Base-by-base conservation (phyloP, 2,113 vertebrate species). In the Hassar affinis region DNA sequence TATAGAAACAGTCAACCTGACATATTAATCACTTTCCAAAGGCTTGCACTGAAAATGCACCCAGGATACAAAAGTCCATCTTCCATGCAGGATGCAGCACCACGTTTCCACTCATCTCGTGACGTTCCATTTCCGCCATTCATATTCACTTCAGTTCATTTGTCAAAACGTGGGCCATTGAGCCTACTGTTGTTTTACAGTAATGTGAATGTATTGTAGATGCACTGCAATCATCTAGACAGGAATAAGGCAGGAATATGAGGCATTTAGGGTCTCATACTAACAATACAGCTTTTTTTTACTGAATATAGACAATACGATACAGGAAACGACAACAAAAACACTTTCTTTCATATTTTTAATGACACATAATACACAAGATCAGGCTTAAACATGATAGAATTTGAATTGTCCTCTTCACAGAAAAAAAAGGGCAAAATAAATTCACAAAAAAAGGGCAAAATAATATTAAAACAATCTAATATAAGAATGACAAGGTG, bases 1-100 rank as follows among this genome's bases (percentile, higher is more conserved):
- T 80, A 25, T 52, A 51, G 33, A 81, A 52, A 17, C n/a, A 25
- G 11, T 54, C 47, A 81, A 38, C 66, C 38, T 72, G 52, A 59
- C 35, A 59, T 18, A 14, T 42, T 45, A 72, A 56, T 57, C 47
- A 38, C 66, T 27, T 45, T n/a, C 27, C 62, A 25, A 33, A 42
- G 52, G 30, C 54, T n/a, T 15, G n/a, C 64, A 71, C 6, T 71
- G 51, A 59, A 42, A 42, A 42, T 25, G 10, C 56, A 27, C 33
- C 56, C 47, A 38, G 33, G 79, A 57, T 17, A 9, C 17, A 45
- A 18, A 42, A 3, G 52, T 71, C 52, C 30, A 51, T 57, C 52
- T 33, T 49, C 8, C n/a, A n/a, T n/a, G n/a, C n/a, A n/a, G n/a
- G n/a, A n/a, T n/a, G n/a, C n/a, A n/a, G n/a, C n/a, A n/a, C n/a